These are phyloP conservation scores for Coptodon bakossiorum DNA, from an alignment of 2,113 vertebrate species.

Conservation along the genomic window DNA sequence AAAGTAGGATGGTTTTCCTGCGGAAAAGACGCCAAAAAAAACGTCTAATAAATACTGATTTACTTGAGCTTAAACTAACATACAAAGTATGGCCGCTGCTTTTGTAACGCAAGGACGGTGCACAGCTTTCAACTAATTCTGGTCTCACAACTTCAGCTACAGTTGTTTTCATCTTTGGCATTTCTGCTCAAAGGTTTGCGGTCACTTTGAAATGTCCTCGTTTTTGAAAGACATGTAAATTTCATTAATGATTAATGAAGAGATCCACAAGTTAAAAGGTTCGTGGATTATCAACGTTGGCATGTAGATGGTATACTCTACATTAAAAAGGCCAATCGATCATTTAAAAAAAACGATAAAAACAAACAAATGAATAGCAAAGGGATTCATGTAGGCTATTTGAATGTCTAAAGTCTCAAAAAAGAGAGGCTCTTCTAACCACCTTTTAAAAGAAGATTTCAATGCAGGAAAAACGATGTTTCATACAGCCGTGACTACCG, in stretches of 20 bases:
- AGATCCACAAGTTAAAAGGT: not conserved
- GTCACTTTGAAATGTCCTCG: not conserved
- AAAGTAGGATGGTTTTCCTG: not conserved
- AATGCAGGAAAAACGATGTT: not conserved
- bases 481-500: not conserved
- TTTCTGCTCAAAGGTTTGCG: not conserved
- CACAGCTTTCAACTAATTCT: not conserved
- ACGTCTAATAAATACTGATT: not conserved
- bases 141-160: not conserved
- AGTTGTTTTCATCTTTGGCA: not conserved
- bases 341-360: fast-evolving
- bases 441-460: not conserved
- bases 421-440: not conserved
- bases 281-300: not conserved
- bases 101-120: not conserved
- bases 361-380: not conserved
- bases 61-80: not conserved
- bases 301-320: not conserved
- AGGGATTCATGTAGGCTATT: not conserved
- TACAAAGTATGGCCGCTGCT: not conserved
- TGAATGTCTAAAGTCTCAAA: not conserved
- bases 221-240: not conserved
- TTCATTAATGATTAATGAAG: not conserved
- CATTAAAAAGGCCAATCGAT: not conserved
- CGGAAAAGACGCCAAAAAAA: not conserved